Evolutionary conservation across 2,888 invertebrate species (phyloP).

Genomic region (Zygothrica quintamaculata): DNA sequence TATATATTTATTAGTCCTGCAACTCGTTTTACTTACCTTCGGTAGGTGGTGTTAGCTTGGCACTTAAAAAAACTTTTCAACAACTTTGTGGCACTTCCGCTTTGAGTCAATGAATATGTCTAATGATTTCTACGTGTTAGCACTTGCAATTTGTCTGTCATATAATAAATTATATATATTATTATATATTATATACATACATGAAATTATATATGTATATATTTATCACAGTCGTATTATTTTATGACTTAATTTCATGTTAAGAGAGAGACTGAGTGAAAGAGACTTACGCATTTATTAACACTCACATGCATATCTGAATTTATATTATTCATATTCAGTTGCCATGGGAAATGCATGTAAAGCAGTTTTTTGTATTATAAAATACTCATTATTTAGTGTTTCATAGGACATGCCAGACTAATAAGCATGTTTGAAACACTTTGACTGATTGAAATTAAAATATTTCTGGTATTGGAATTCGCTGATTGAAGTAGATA

Average conservation of each 20-base stretch:
- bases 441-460: no score
- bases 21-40: neutral
- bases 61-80: conserved; percentile 16
- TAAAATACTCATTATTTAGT: no score
- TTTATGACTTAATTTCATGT: conserved; percentile 35
- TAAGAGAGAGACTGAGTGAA: conserved; percentile 17
- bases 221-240: conserved; percentile 14
- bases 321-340: conserved; percentile 64
- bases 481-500: no score
- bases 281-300: conserved; percentile 63
- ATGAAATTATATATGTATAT: neutral
- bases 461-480: no score
- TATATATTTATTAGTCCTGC: no score
- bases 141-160: conserved; percentile 24
- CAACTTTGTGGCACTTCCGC: conserved; percentile 19
- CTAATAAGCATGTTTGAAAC: neutral
- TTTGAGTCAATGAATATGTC: neutral
- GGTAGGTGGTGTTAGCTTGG: neutral
- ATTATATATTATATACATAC: conserved; percentile 6
- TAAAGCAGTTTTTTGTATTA: neutral
- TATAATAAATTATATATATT: neutral
- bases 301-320: conserved; percentile 70
- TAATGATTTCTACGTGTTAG: conserved; percentile 33
- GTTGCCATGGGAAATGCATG: conserved; percentile 43
- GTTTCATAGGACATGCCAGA: neutral